Evolutionary conservation across 2,113 vertebrate species (phyloP).

Genomic region (Oncorhynchus nerka): DNA sequence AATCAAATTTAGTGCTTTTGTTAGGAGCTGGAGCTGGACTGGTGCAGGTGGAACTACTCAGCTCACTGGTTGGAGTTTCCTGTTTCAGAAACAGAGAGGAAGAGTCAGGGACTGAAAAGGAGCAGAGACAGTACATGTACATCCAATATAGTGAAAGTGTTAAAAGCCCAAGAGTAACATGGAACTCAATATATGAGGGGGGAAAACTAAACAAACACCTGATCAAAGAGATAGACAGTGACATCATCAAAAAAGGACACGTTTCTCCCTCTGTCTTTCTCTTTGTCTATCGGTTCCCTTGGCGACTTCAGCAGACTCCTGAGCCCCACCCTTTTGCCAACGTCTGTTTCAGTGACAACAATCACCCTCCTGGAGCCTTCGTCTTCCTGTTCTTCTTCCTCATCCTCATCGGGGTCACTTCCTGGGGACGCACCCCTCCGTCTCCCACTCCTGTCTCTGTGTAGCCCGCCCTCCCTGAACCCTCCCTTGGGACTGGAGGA

Average conservation of each 20-base stretch:
- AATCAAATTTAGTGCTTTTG: constrained; percentile 66
- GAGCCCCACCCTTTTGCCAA: constrained; percentile 82
- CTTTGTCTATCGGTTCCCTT: constrained; percentile 80
- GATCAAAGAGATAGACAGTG: constrained; percentile 90
- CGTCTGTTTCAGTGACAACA: constrained; percentile 86
- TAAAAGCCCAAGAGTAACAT: not conserved
- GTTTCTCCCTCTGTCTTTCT: constrained; percentile 84
- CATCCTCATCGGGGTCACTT: constrained; percentile 79
- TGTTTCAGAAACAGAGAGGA: constrained; percentile 46
- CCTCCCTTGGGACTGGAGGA: constrained; percentile 76
- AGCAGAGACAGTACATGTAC: not conserved
- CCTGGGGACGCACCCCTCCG: constrained; percentile 72
- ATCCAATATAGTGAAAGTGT: not conserved
- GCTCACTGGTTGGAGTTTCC: constrained; percentile 90
- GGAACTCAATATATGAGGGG: not conserved
- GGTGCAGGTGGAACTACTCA: constrained; percentile 71
- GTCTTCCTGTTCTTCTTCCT: constrained; percentile 83
- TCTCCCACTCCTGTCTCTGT: constrained; percentile 69
- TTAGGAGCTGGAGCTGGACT: constrained; percentile 61
- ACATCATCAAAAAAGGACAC: constrained; percentile 88
- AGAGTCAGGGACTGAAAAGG: not conserved
- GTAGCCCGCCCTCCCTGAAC: constrained; percentile 76
- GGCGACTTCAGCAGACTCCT: constrained; percentile 89
- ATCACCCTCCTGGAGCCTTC: constrained; percentile 80
- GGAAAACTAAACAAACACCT: constrained; percentile 64